phyloP scores from a whole-genome alignment of 2,113 vertebrate genomes.

The Hydrolagus affinis region DNA sequence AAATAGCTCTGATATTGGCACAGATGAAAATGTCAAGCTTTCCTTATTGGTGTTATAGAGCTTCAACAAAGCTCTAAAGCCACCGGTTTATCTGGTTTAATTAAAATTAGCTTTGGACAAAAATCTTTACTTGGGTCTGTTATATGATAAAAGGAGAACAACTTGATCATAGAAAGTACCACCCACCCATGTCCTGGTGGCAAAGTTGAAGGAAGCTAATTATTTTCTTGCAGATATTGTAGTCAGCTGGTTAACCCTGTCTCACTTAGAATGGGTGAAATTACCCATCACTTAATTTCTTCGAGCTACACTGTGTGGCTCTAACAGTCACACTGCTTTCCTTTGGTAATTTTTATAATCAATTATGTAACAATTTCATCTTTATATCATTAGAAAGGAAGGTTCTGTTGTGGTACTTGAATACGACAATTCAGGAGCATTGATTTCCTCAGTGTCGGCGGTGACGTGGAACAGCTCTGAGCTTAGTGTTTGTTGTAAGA shows the following conservation, averaged over 20 bases:
- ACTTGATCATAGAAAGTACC: background rate
- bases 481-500: slow-evolving; percentile 12
- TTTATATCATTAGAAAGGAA: slow-evolving; percentile 18
- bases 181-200: background rate
- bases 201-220: slow-evolving; percentile 31
- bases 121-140: slow-evolving; percentile 9
- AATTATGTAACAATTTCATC: slow-evolving; percentile 30
- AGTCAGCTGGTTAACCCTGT: slow-evolving; percentile 21
- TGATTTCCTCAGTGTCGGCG: background rate
- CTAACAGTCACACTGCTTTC: background rate
- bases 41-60: background rate
- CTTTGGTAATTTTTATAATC: slow-evolving; percentile 22
- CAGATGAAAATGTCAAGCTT: background rate
- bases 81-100: background rate
- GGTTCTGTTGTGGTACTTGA: background rate
- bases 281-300: slow-evolving; percentile 20
- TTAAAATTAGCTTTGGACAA: slow-evolving; percentile 14
- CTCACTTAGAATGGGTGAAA: slow-evolving; percentile 21
- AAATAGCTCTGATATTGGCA: background rate
- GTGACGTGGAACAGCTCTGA: background rate
- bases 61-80: background rate
- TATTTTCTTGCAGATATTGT: slow-evolving; percentile 28
- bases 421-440: slow-evolving; percentile 3
- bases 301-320: slow-evolving; percentile 3
- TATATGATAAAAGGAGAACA: background rate